Percentiles rank a stretch among this genome's conserved stretches.
Conservation (phyloP, 2,113 vertebrate species). For the Prionailurus bengalensis region DNA sequence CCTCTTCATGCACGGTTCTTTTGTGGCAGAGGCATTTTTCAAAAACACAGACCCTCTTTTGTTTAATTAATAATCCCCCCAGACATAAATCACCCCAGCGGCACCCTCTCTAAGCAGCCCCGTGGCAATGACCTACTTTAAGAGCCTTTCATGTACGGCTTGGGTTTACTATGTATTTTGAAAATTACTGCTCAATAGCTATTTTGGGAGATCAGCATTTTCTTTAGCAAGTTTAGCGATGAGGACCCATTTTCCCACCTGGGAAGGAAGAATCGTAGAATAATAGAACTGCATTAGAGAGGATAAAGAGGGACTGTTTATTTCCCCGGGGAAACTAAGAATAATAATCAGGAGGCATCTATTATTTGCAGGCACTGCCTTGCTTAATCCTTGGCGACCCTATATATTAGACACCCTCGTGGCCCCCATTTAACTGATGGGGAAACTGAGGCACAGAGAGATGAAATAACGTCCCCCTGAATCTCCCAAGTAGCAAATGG, state of each 20-base stretch:
- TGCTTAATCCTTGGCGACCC: not conserved
- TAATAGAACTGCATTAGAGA: constrained; percentile 39
- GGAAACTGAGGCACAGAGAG: constrained; percentile 17
- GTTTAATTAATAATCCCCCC: constrained; percentile 85
- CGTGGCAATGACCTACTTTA: constrained; percentile 84
- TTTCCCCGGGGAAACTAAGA: constrained; percentile 26
- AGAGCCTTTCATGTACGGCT: constrained; percentile 79
- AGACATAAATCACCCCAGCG: constrained; percentile 81
- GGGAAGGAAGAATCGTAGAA: constrained; percentile 58
- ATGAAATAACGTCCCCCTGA: not conserved
- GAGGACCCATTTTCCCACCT: constrained; percentile 73
- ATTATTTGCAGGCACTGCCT: not conserved
- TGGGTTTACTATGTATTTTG: constrained; percentile 82
- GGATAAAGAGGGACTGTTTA: not conserved
- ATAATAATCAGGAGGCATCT: not conserved
- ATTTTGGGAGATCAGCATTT: constrained; percentile 81
- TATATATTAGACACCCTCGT: not conserved
- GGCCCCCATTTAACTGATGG: not conserved
- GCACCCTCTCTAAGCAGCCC: constrained; percentile 79
- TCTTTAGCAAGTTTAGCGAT: constrained; percentile 69
- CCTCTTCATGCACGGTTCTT: constrained; percentile 54
- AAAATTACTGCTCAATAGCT: constrained; percentile 82
- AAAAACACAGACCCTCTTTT: constrained; percentile 83
- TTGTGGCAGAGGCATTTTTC: constrained; percentile 79
- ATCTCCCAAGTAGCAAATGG: not conserved